Evolutionary conservation across 2,888 invertebrate genomes (phyloP), one percentile per base, ranked within the genome.

Genomic region (Steinernema carpocapsae): DNA sequence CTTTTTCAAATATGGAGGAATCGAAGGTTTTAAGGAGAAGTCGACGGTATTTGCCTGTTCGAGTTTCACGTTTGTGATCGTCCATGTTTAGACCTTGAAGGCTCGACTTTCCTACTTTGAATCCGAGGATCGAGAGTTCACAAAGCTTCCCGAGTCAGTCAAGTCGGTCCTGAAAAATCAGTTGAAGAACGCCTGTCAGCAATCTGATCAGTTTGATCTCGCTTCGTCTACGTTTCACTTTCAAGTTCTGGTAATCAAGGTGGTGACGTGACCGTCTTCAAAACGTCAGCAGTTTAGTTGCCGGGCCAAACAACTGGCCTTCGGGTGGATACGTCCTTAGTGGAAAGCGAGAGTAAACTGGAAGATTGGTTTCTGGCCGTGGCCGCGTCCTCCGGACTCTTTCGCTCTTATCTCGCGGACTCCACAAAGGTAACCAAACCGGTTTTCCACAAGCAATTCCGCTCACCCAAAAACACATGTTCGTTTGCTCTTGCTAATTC

Each of bases 11-110:
- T 56, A 72, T 51, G 76, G 76, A 6, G 76, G 76, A 48, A 59
- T 76, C 12, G 76, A 74, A 43, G 76, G 76, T 3, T 17, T 73
- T 19, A 76, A 76, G 48, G 76, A 74, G 48, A 3, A 48, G 48
- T 3, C 14, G 4, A 6, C 37, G 37, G 37, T 37, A 37, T 3
- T 37, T 37, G 37, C 37, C 37, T 37, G 4, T 37, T 37, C 4
- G 10, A 37, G 3, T 37, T 6, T 10, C 32, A 12, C 32, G 37
- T 32, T 64, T n/a, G 24, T 52, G 19, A 22, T 52, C 22, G 3
- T 10, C 1, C 19, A 12, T 22, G 37, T 64, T 22, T 6, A 64
- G 64, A 64, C 64, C 3, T 26, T 64, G 26, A 64, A 32, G 32
- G 64, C 64, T 1, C 64, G 64, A 4, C 37, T 64, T 17, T 64